A percentile compares a stretch with the other conserved stretches of the same genome.
Evolutionary conservation across 1,140 invertebrate genomes (phyloP).

Genomic region (Mylabris phalerata): DNA sequence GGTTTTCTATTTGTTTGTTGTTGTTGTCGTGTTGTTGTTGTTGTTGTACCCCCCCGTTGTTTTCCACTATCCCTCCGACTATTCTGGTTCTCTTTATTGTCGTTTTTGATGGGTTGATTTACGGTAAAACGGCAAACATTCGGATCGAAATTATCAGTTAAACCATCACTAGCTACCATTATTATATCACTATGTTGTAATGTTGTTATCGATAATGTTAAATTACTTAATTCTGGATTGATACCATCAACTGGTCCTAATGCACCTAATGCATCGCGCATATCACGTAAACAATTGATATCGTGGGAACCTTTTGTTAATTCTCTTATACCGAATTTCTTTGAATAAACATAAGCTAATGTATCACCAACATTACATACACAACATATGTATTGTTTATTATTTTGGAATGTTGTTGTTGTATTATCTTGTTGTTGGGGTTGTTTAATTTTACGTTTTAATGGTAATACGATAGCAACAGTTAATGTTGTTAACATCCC

Average conservation of each 20-base stretch:
- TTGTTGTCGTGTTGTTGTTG: background rate
- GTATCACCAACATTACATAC: conserved; percentile 89
- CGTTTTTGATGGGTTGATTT: conserved; percentile 30
- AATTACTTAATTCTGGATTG: conserved; percentile 78
- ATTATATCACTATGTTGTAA: conserved; percentile 79
- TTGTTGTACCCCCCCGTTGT: too few species aligned
- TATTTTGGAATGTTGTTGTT: conserved; percentile 3
- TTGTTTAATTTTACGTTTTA: conserved; percentile 30
- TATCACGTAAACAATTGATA: conserved; percentile 80
- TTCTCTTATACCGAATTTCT: conserved; percentile 65
- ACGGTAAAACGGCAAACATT: conserved; percentile 90
- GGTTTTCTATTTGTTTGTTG: conserved; percentile 13
- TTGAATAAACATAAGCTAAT: conserved; percentile 81
- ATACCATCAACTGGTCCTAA: conserved; percentile 80
- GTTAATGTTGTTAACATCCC: conserved; percentile 84
- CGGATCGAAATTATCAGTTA: conserved; percentile 91
- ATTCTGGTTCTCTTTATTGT: background rate
- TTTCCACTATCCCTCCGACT: too few species aligned
- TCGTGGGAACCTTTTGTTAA: conserved; percentile 82
- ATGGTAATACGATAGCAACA: conserved; percentile 67
- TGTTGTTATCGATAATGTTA: conserved; percentile 84
- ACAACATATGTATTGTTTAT: conserved; percentile 69
- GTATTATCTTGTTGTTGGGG: conserved; percentile 1
- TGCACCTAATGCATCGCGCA: conserved; percentile 86
- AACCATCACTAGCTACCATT: conserved; percentile 85